Conservation (phyloP, 1,140 invertebrate genomes). For the Rhagoletis zephyria region DNA sequence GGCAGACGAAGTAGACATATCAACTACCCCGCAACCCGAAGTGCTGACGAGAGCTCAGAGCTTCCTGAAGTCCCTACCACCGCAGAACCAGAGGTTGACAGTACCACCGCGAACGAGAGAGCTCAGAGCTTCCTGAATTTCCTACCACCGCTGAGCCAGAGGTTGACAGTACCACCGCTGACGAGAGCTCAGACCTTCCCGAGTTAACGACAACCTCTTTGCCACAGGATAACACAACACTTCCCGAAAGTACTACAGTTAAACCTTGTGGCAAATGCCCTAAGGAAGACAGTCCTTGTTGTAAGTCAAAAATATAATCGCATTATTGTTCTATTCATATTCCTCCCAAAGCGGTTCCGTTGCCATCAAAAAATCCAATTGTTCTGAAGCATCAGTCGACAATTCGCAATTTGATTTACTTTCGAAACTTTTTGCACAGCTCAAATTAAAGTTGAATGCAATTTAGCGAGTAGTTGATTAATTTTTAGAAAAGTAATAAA, state of each 20-base stretch:
- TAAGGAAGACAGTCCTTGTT: not conserved
- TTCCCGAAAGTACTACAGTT: not conserved
- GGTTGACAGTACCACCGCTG: too few relatives aligned
- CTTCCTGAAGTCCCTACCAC: too few relatives aligned
- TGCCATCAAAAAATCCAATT: not conserved
- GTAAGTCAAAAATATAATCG: not conserved
- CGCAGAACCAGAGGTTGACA: too few relatives aligned
- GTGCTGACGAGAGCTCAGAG: too few relatives aligned
- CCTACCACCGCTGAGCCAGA: too few relatives aligned
- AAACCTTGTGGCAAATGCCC: not conserved
- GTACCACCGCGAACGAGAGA: too few relatives aligned
- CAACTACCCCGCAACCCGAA: too few relatives aligned
- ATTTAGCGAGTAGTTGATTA: not conserved
- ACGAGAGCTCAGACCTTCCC: too few relatives aligned
- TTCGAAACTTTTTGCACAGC: slow-evolving; percentile 8
- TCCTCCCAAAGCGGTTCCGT: not conserved
- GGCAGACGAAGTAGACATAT: not conserved
- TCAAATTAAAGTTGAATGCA: not conserved
- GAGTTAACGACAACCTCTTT: too few relatives aligned
- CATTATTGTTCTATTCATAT: not conserved
- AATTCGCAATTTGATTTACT: not conserved
- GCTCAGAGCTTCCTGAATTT: too few relatives aligned
- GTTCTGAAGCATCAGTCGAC: not conserved
- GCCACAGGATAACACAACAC: too few relatives aligned
- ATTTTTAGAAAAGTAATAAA: not conserved